Conservation (phyloP, 2,797 vertebrate genomes). For the Parauchenoglanis punctatus region DNA sequence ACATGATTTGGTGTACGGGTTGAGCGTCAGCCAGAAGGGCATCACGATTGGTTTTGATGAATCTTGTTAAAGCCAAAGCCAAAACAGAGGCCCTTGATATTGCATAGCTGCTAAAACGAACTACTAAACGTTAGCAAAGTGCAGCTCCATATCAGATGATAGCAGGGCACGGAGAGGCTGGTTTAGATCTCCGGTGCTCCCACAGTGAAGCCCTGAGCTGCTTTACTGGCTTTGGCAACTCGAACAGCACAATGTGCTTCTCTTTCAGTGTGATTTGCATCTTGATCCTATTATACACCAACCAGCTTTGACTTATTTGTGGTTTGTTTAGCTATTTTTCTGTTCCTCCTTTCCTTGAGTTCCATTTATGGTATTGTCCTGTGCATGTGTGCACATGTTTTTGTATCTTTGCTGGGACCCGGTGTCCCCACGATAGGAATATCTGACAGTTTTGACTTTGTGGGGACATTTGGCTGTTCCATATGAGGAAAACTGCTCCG, state of each 20-base stretch:
- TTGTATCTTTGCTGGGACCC: not conserved
- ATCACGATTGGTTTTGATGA: conserved; percentile 30
- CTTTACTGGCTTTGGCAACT: conserved; percentile 22
- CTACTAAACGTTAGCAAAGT: not conserved
- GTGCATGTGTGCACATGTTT: not conserved
- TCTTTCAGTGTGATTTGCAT: conserved; percentile 55
- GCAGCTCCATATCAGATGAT: not conserved
- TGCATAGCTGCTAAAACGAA: not conserved
- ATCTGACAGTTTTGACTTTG: not conserved
- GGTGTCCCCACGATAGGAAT: not conserved
- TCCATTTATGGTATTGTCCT: not conserved
- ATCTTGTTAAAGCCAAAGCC: not conserved
- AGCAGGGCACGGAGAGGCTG: conserved; percentile 8
- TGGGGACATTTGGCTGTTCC: not conserved
- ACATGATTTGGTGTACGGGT: not conserved
- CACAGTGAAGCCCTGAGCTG: conserved; percentile 11
- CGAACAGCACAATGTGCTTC: conserved; percentile 50
- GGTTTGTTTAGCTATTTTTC: conserved; percentile 43
- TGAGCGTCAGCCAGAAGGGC: not conserved
- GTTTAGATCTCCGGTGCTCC: conserved; percentile 20
- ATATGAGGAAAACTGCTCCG: not conserved
- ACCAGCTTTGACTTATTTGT: conserved; percentile 60
- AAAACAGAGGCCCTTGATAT: not conserved
- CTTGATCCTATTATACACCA: conserved; percentile 45
- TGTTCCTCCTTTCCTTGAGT: conserved; percentile 17